A percentile compares a stretch with the other conserved stretches of the same genome.
These are phyloP conservation scores for Theodoxus fluviatilis DNA, from an alignment of 2,888 invertebrate genomes.

Conservation along the genomic window DNA sequence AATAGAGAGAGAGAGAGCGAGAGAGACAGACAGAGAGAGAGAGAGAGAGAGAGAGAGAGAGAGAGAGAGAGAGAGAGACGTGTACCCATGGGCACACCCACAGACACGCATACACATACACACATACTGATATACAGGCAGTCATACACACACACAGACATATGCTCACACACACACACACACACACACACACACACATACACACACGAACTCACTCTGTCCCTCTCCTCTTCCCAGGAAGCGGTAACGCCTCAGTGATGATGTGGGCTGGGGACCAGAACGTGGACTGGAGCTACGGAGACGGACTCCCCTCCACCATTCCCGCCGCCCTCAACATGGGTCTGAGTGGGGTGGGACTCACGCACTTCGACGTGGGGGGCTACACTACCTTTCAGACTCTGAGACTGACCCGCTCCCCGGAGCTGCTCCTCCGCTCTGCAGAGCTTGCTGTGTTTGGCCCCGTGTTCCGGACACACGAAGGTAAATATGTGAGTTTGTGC, in stretches of 20 bases:
- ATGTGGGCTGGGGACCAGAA: conserved; percentile 62
- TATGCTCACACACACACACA: neutral
- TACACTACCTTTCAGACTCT: conserved; percentile 45
- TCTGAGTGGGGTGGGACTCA: conserved; percentile 52
- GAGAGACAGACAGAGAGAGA: too few species aligned
- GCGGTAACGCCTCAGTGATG: conserved; percentile 48
- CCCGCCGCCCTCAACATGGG: conserved; percentile 53
- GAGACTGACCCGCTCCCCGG: conserved; percentile 42
- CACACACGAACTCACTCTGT: neutral
- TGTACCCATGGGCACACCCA: neutral
- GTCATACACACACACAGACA: neutral
- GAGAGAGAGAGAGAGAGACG: too few species aligned
- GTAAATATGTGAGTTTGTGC: conserved; percentile 32
- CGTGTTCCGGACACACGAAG: conserved; percentile 58
- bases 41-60: too few species aligned
- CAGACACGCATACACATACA: neutral
- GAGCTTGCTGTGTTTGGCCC: conserved; percentile 57
- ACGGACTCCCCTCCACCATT: conserved; percentile 55
- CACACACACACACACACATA: neutral
- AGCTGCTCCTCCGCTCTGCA: conserved; percentile 54
- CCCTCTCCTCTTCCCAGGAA: conserved; percentile 35
- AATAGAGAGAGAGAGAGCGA: too few species aligned
- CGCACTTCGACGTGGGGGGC: conserved; percentile 60
- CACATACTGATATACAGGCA: neutral
- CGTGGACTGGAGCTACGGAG: conserved; percentile 54